Evolutionary conservation across 2,888 invertebrate species (phyloP), one percentile per base, ranked within the genome.

Genomic region (Microctonus brassicae): DNA sequence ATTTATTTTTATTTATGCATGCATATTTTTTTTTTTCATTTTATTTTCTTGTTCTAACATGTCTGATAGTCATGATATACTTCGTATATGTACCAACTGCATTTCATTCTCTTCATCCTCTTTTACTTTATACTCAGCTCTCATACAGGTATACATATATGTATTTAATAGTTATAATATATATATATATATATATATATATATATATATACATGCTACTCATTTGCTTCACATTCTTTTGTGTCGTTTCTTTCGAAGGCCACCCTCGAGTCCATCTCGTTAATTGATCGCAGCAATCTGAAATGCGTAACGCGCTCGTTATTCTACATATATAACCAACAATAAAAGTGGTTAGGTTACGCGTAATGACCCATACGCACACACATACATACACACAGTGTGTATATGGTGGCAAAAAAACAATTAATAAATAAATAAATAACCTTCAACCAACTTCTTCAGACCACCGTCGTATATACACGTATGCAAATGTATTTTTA

Each of bases 271-370:
- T 52, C 68, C 68, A 68, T 68, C 69, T 53, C 70, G 76, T 79
- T 84, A 83, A 85, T 85, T 84, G 83, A 84, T 83, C 72, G 73
- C 74, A 42, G 68, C 73, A 73, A 68, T 68, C 33, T 68, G 69
- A 73, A 75, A 75, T 73, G 73, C 74, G 74, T 74, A 73, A 47
- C 77, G 60, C 77, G 80, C 81, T 85, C 83, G 80, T 83, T 85
- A 83, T 77, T 77, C 73, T 52, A n/a, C n/a, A n/a, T n/a, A 58
- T 57, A 80, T 82, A 83, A 84, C 81, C 82, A 82, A 82, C 80
- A 82, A 84, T 83, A 82, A 83, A 80, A 78, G 69, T 67, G 72
- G 58, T 69, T 71, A 70, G 74, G 73, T 73, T 77, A 34, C 58
- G 73, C 70, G 80, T 83, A 83, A 84, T 78, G 81, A 81, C 80